Percentiles rank a stretch among this genome's conserved stretches.
Evolutionary conservation across 2,797 vertebrate species (phyloP).

Genomic region (Phoxinus dragarum): DNA sequence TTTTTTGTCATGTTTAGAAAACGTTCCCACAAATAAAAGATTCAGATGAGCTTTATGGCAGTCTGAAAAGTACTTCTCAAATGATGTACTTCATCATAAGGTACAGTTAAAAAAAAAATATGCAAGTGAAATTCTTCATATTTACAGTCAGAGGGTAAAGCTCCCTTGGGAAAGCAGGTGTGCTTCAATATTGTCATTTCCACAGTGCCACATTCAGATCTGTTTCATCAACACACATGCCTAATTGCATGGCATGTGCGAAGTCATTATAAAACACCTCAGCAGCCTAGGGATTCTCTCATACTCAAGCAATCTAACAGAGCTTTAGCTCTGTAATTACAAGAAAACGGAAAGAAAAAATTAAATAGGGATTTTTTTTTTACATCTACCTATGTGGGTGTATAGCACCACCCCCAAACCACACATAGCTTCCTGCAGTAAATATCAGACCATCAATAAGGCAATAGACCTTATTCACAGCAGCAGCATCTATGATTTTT

Average conservation of each 20-base stretch:
- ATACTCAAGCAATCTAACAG: conserved; percentile 15
- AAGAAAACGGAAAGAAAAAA: conserved; percentile 29
- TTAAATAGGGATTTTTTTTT: background rate
- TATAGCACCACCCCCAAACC: background rate
- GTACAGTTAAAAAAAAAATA: background rate
- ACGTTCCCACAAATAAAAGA: background rate
- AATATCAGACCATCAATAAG: conserved; percentile 45
- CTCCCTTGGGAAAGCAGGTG: conserved; percentile 19
- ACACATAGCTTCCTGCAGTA: conserved; percentile 27
- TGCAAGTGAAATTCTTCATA: conserved; percentile 2
- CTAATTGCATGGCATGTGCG: conserved; percentile 63
- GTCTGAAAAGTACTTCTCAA: background rate
- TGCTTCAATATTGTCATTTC: conserved; percentile 56
- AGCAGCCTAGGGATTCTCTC: conserved; percentile 11
- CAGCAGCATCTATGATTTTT: no score
- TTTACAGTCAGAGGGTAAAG: conserved; percentile 20
- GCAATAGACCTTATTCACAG: background rate
- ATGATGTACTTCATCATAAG: background rate
- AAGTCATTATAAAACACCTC: conserved; percentile 52
- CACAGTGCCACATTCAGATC: conserved; percentile 41
- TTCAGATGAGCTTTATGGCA: background rate
- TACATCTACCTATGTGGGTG: background rate
- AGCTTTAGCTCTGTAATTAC: conserved; percentile 57
- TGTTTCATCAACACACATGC: conserved; percentile 65
- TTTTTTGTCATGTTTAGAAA: background rate